phyloP scores from a whole-genome alignment of 35 echinoderm and acorn worm species.

The Stichopus chloronotus region DNA sequence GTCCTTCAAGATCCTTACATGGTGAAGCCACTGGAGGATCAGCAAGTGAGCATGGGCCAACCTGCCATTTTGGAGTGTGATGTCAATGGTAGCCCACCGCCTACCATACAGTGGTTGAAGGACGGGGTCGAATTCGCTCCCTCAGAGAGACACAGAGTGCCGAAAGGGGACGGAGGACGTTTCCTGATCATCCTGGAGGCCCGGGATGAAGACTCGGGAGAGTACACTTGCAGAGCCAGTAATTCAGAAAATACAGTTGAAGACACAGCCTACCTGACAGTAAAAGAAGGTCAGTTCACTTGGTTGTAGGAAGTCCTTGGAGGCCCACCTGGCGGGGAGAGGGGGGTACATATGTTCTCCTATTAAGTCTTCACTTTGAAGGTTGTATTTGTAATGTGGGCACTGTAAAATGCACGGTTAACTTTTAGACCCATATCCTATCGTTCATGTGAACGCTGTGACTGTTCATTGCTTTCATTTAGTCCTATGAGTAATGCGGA shows the following conservation, averaged over 20 bases:
- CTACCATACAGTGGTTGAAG: conserved; percentile 81
- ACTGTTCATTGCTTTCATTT: too few relatives aligned
- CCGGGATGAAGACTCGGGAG: conserved; percentile 62
- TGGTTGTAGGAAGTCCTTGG: not conserved
- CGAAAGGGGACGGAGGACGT: conserved; percentile 53
- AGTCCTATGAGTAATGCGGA: too few relatives aligned
- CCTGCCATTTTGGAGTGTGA: conserved; percentile 80
- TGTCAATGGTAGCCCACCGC: conserved; percentile 70
- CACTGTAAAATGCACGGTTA: too few relatives aligned
- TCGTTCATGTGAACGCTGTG: too few relatives aligned
- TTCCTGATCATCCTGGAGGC: conserved; percentile 77
- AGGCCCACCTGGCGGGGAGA: not conserved
- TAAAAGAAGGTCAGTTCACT: conserved; percentile 56
- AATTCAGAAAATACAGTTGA: conserved; percentile 67
- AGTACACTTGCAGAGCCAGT: conserved; percentile 75
- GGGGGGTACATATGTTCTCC: too few relatives aligned
- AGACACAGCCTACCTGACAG: conserved; percentile 56
- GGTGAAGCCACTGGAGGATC: conserved; percentile 55
- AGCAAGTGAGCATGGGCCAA: conserved; percentile 62
- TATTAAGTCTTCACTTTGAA: too few relatives aligned
- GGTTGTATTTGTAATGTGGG: too few relatives aligned
- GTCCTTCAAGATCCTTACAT: conserved; percentile 84
- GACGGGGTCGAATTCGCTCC: conserved; percentile 52
- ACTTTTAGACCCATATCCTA: too few relatives aligned
- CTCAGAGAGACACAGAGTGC: conserved; percentile 65